Evolutionary conservation across 1,140 invertebrate genomes (phyloP), one percentile per base, ranked within the genome.

Genomic region (Brachionus paranguensis): DNA sequence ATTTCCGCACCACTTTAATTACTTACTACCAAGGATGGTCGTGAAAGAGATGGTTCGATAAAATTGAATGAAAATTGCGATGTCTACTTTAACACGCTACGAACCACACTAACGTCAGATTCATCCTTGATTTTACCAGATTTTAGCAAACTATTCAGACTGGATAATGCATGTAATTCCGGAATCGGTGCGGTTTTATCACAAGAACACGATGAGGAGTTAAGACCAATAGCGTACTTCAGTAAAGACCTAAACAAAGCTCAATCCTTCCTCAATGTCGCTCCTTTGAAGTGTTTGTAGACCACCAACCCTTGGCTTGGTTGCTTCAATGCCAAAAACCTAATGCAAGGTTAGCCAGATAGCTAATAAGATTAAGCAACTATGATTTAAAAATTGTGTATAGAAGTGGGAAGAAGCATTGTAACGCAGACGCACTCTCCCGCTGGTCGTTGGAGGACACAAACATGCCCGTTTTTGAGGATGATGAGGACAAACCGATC

Each of bases 281-380:
- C 7, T 60, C 88, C 37, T 91, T 91, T 84, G 89, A 85, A 5
- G 81, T 91, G 3, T 85, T 86, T 14, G 91, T 89, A 1, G 89
- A 92, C 83, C 90, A 91, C 72, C 88, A 90, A 78, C 89, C 91
- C 0, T 79, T 92, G 37, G 84, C 87, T 6, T 64, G 53, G 17
- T 87, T 90, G 87, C 88, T 64, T 85, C 85, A 4, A 79, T 85
- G 0, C 84, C 86, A 24, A 86, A 85, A 37, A 2, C 78, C 4
- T 37, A 17, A 17, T 3, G 0, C 11, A 14, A 4, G 78, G 37
- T 55, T 83, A 17, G 50, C 33, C 1, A 17, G 53, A 17, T 83
- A 55, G 29, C 12, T 47, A 1, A 83, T 83, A 10, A 43, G 27
- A 64, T 83, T 83, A 64, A 24, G n/a, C n/a, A n/a, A n/a, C n/a